phyloP scores from a whole-genome alignment of 1,140 invertebrate genomes.

The Cherax quadricarinatus region DNA sequence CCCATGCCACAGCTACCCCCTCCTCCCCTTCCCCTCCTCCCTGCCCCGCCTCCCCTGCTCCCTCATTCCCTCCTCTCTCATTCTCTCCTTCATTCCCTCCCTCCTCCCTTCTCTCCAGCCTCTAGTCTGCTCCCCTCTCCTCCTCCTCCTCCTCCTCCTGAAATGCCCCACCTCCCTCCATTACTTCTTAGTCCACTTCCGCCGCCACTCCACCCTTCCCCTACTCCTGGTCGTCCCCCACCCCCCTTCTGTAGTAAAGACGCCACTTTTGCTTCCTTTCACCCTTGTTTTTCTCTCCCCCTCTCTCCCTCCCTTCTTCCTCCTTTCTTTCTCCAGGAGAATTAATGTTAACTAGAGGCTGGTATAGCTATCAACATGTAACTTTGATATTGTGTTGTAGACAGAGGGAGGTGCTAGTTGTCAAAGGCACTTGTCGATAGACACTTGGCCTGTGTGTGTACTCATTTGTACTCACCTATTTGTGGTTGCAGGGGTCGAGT shows the following conservation, averaged over 20 bases:
- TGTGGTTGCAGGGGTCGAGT: too few species aligned
- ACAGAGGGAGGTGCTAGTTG: too few species aligned
- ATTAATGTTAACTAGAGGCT: too few species aligned
- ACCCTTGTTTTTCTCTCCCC: not conserved
- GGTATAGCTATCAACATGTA: too few species aligned
- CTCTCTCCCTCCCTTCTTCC: slow-evolving; percentile 25
- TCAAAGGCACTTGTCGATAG: too few species aligned
- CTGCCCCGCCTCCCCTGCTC: not conserved
- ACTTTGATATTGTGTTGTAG: too few species aligned
- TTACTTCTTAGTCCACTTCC: not conserved
- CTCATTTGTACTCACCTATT: too few species aligned
- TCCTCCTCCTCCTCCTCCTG: not conserved
- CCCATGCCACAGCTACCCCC: not conserved
- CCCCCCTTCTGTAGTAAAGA: too few species aligned
- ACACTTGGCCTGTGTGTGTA: too few species aligned
- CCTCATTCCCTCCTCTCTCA: not conserved
- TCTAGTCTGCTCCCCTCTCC: not conserved
- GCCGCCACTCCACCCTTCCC: not conserved
- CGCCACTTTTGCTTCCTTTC: not conserved
- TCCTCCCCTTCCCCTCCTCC: not conserved
- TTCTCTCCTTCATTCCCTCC: not conserved
- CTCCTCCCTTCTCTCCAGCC: not conserved
- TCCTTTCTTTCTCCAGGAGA: not conserved
- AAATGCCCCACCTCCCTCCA: not conserved
- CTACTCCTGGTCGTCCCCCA: too few species aligned